Base-by-base conservation (phyloP, 2,888 invertebrate genomes). In the Macropis europaea region DNA sequence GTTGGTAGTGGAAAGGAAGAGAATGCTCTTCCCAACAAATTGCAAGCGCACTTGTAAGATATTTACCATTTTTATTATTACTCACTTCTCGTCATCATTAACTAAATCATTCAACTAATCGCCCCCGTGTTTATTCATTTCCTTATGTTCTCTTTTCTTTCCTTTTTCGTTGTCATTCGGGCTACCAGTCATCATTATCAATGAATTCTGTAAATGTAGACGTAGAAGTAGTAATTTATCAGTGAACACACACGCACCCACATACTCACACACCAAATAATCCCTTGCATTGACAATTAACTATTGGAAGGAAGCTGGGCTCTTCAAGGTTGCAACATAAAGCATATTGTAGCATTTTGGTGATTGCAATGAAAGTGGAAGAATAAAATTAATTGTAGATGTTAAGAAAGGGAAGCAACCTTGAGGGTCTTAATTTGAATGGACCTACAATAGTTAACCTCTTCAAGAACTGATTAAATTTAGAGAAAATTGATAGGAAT, bases 21-120 rank as follows among this genome's bases (percentile, higher is more conserved):
- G 91, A 93, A 92, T 92, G 92, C 92, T 91, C 92, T 93, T 91
- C 92, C 92, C 91, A 92, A 91, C 92, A 93, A 92, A 92, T 92
- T 93, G 91, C 92, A 92, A 92, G 91, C 92, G 91, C 92, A 93
- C 92, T 91, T 92, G 93, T 93, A 93, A 93, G 93, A 92, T 90
- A 90, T 90, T 89, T 88, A 88, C 85, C 83, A 89, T 86, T 88
- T 89, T 86, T 86, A 86, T 84, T 85, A 86, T 86, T 85, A 84
- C 60, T 77, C 79, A 79, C 67, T 19, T 76, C 53, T 63, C 66
- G 24, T 61, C 66, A 59, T 76, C 53, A 43, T 50, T 32, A n/a
- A 54, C 26, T 34, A 53, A 47, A n/a, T 63, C 22, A 30, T 72
- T 52, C 53, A 64, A 69, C 63, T 62, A 62, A 68, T 54, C 34